Base-by-base conservation (phyloP, 1,140 invertebrate genomes). In the Hypothenemus hampei region DNA sequence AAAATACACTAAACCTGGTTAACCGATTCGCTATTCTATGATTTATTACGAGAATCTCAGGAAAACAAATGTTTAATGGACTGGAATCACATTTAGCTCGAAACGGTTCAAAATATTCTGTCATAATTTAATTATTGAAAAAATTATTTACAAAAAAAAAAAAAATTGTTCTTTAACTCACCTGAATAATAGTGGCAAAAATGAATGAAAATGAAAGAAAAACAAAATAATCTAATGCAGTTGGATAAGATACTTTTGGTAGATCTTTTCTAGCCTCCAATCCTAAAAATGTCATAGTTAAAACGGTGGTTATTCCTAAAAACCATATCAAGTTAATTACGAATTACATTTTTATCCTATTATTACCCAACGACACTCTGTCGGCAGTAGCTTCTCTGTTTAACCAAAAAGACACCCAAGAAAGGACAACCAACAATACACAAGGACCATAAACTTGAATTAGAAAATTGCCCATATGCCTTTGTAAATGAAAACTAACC, bases 401-500 rank as follows among this genome's bases (percentile, higher is more conserved):
- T 24, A 93, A 77, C 89, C 89, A 94, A 66, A 94, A 93, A 6
- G 89, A 90, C 0, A 94, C 89, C 90, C 90, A 94, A 0, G 88
- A 91, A 0, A 93, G 74, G 4, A 91, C 86, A 2, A 92, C 89
- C 4, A 93, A 78, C 33, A 94, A 77, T 35, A 87, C 83, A 62
- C 90, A 93, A 1, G 91, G 91, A 1, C 89, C 83, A 66, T 92
- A 93, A 5, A 92, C 89, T 75, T 93, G 88, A 56, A 93, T 89
- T 1, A 93, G 72, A 69, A 91, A 93, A 69, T 91, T 91, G 4
- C 89, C 89, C 77, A 90, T 87, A 65, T 91, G 87, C 4, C 90
- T 78, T 65, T 87, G 84, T 11, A 93, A 78, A 68, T 89, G 86
- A 62, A 93, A 91, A 56, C 84, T 86, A 0, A 91, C 87, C 60